Evolutionary conservation across 2,888 invertebrate genomes (phyloP).

Genomic region (Chloroclysta siterata): DNA sequence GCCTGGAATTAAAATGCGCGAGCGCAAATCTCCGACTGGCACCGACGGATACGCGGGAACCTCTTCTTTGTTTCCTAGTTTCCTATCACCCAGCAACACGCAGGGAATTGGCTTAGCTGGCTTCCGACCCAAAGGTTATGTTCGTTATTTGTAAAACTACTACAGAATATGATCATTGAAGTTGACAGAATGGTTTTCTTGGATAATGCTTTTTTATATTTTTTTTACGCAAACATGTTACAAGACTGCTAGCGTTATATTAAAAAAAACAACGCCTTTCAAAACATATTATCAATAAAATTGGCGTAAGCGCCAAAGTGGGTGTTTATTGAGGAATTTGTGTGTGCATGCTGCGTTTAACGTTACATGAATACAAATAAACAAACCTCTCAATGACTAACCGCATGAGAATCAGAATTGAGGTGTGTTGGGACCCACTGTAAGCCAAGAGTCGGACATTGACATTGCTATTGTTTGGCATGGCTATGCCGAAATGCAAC

Average conservation of each 20-base stretch:
- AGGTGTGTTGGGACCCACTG: constrained; percentile 48
- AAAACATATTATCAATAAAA: constrained; percentile 17
- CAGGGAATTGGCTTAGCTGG: constrained; percentile 43
- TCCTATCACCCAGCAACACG: constrained; percentile 38
- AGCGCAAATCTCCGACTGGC: constrained; percentile 54
- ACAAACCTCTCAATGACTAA: constrained; percentile 57
- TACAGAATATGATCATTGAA: constrained; percentile 43
- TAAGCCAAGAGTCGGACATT: constrained; percentile 56
- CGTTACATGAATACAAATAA: constrained; percentile 46
- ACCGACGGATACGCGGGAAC: constrained; percentile 43
- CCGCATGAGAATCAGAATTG: constrained; percentile 53
- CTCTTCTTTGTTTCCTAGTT: constrained; percentile 63
- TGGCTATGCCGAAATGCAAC: constrained; percentile 47
- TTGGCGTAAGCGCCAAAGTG: constrained; percentile 17
- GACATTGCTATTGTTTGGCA: constrained; percentile 48
- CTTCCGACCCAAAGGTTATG: no score
- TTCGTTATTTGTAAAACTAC: constrained; percentile 1
- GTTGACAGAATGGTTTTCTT: neutral
- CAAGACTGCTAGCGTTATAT: neutral
- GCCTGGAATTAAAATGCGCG: constrained; percentile 64
- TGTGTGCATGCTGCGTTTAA: constrained; percentile 16
- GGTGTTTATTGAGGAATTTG: constrained; percentile 24
- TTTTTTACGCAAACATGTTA: constrained; percentile 23
- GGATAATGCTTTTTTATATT: constrained; percentile 50
- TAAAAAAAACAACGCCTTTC: constrained; percentile 2